A percentile compares a stretch with the other conserved stretches of the same genome.
These are phyloP conservation scores for Palloptera scutellata DNA, from an alignment of 2,888 invertebrate species.

Conservation along the genomic window DNA sequence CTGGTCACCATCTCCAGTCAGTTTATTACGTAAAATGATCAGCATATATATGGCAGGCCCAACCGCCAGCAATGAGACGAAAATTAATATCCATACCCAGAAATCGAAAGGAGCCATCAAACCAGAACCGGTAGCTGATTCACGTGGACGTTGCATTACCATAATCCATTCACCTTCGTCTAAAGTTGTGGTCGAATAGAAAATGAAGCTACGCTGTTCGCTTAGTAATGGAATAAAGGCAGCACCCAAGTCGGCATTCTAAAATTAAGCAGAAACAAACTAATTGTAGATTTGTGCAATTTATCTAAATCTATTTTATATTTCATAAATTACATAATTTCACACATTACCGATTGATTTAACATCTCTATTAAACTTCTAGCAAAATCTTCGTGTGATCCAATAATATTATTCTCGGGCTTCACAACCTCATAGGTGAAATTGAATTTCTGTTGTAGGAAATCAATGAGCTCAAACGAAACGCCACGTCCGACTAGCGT, in stretches of 20 bases:
- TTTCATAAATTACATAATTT: neutral
- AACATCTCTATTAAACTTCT: slow-evolving; percentile 74
- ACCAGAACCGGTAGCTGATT: slow-evolving; percentile 84
- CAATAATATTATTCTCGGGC: slow-evolving; percentile 71
- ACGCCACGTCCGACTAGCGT: slow-evolving; percentile 72
- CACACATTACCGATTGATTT: slow-evolving; percentile 69
- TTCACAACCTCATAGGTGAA: slow-evolving; percentile 77
- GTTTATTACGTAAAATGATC: slow-evolving; percentile 70
- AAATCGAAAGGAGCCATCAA: slow-evolving; percentile 81
- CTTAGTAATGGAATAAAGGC: slow-evolving; percentile 78
- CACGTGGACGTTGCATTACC: slow-evolving; percentile 80
- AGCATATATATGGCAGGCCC: slow-evolving; percentile 81
- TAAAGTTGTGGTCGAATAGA: slow-evolving; percentile 69
- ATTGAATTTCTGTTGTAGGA: slow-evolving; percentile 74
- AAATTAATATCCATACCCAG: slow-evolving; percentile 77
- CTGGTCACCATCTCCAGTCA: slow-evolving; percentile 70
- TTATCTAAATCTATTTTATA: neutral
- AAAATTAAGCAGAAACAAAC: slow-evolving; percentile 26
- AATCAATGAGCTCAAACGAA: slow-evolving; percentile 75
- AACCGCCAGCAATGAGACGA: slow-evolving; percentile 75
- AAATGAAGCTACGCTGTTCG: slow-evolving; percentile 67
- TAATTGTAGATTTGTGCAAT: neutral
- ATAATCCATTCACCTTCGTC: slow-evolving; percentile 83
- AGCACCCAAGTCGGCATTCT: slow-evolving; percentile 82
- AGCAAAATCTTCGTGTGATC: slow-evolving; percentile 64